Percentiles rank a stretch among this genome's conserved stretches.
Evolutionary conservation across 2,113 vertebrate genomes (phyloP).

Genomic region (Gymnobelideus leadbeateri): DNA sequence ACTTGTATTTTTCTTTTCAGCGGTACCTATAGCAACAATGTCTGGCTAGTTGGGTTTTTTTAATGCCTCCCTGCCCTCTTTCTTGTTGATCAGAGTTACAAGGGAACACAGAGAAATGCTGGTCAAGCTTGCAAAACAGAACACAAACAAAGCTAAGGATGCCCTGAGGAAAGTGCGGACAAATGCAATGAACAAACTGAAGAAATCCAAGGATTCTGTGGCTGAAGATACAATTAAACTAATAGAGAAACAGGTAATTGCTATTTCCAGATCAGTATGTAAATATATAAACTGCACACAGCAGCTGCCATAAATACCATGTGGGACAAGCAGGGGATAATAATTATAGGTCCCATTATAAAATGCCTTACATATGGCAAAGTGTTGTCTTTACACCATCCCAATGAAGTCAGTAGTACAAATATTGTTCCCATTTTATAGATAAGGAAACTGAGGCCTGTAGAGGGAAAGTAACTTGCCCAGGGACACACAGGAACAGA

Average conservation of each 20-base stretch:
- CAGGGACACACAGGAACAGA: background rate
- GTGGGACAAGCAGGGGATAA: background rate
- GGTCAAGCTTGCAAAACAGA: constrained; percentile 92
- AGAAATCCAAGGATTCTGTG: constrained; percentile 90
- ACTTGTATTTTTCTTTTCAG: background rate
- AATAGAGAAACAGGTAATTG: constrained; percentile 94
- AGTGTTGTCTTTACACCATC: background rate
- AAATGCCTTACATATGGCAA: background rate
- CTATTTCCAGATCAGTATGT: background rate
- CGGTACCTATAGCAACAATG: background rate
- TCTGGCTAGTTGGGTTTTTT: background rate
- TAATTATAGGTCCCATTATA: background rate
- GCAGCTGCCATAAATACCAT: background rate
- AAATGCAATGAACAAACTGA: constrained; percentile 88
- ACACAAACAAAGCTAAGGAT: constrained; percentile 95
- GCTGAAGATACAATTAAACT: constrained; percentile 94
- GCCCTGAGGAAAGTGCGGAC: constrained; percentile 90
- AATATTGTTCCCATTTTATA: background rate
- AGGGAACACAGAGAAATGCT: constrained; percentile 95
- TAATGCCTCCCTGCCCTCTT: background rate
- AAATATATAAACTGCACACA: background rate
- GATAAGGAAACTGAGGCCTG: background rate
- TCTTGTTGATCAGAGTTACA: constrained; percentile 88
- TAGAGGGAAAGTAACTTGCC: background rate
- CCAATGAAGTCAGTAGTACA: background rate